phyloP scores from a whole-genome alignment of 37 sponge, comb jelly and placozoan genomes.

The Halisarca cf. caerulea region DNA sequence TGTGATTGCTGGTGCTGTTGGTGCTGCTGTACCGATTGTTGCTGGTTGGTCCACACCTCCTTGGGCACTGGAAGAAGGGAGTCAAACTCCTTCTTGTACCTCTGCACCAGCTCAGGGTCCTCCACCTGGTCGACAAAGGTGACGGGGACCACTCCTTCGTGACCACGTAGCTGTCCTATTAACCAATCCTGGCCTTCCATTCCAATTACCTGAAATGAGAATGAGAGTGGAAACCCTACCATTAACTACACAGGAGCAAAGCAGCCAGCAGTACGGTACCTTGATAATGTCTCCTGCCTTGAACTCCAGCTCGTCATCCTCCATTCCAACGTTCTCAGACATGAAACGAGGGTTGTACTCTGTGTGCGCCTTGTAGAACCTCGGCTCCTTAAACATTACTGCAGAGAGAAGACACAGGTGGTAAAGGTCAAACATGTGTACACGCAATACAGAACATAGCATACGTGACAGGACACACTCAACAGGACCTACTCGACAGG shows the following conservation, averaged over 20 bases:
- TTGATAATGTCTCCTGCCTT: not conserved
- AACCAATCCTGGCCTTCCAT: constrained; percentile 9
- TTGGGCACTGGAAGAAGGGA: not conserved
- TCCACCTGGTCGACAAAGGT: not conserved
- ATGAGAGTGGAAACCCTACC: not conserved
- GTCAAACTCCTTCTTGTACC: not conserved
- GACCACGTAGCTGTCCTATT: constrained; percentile 11
- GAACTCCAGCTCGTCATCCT: constrained; percentile 22
- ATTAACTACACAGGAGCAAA: no score
- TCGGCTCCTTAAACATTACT: constrained; percentile 2
- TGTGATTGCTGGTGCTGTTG: not conserved
- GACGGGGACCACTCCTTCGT: constrained; percentile 6
- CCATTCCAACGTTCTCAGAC: constrained; percentile 14
- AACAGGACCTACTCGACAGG: no score
- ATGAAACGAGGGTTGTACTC: constrained; percentile 28
- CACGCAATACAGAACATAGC: no score
- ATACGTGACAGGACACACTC: no score
- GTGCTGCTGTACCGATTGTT: not conserved
- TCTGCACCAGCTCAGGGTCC: not conserved
- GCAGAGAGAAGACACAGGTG: not conserved
- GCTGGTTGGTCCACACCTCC: not conserved
- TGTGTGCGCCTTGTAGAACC: constrained; percentile 2
- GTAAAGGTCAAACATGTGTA: no score
- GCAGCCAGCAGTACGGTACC: not conserved
- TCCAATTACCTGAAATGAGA: constrained; percentile 6